phyloP scores from a whole-genome alignment of 2,113 vertebrate genomes.

The Dendropsophus ebraccatus region DNA sequence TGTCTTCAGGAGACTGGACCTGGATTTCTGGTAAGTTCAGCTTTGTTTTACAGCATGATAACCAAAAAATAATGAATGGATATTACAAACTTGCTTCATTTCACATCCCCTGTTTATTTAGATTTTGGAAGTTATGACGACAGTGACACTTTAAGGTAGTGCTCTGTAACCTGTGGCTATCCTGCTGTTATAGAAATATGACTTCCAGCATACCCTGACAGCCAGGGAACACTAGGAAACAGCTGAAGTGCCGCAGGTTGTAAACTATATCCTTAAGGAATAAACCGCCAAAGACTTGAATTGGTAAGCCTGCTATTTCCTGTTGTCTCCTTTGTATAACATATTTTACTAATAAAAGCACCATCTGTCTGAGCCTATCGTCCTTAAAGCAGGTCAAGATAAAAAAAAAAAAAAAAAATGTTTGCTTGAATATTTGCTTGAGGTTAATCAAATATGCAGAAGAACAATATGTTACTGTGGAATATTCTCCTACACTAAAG shows the following conservation, averaged over 20 bases:
- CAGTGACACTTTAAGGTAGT: not conserved
- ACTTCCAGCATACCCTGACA: not conserved
- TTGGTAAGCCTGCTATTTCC: slow-evolving; percentile 35
- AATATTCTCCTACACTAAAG: not conserved
- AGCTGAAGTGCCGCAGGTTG: not conserved
- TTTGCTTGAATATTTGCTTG: not conserved
- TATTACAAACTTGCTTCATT: no score
- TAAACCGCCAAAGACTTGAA: not conserved
- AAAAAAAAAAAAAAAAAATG: not conserved
- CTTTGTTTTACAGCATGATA: no score
- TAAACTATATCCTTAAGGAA: not conserved
- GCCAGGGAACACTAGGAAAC: not conserved
- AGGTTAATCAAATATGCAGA: not conserved
- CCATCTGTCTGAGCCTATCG: slow-evolving; percentile 23
- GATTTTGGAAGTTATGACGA: no score
- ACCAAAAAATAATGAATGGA: no score
- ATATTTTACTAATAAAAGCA: slow-evolving; percentile 46
- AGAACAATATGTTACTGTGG: not conserved
- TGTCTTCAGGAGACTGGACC: no score
- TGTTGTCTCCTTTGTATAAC: slow-evolving; percentile 32
- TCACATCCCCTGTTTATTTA: no score
- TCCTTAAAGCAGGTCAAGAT: slow-evolving; percentile 17
- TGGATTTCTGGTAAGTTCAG: no score
- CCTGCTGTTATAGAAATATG: not conserved
- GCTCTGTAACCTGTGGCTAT: not conserved